Base-by-base conservation (phyloP, 2,113 vertebrate genomes). In the Procapra przewalskii region DNA sequence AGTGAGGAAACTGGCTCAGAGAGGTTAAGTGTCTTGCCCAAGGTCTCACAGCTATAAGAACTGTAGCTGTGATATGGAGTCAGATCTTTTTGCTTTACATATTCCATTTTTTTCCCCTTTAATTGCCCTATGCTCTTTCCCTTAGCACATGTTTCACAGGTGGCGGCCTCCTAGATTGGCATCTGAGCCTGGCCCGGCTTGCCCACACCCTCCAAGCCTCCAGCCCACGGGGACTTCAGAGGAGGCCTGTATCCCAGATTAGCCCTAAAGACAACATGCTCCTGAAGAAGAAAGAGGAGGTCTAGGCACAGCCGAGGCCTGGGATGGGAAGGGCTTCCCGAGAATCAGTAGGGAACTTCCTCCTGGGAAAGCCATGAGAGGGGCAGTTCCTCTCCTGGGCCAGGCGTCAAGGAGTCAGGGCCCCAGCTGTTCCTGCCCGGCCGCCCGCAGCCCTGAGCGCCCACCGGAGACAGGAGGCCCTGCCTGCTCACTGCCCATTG, bases 301-400 rank as follows among this genome's bases (percentile, higher is more conserved):
- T 55, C 43, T 77, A 93, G 97, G 97, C 97, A 33, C 96, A 95
- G 96, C 92, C 21, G 52, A 96, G 96, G 96, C 86, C 96, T 94
- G 97, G 31, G 92, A 91, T 97, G 97, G 98, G 98, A 98, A 98
- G 97, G 98, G 97, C 96, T 98, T 98, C 97, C 97, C 96, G 96
- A 94, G 95, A 96, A 90, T 55, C 98, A 98, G 97, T 97, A 59
- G 97, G 97, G 97, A 92, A 96, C 97, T 98, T 98, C 98, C 98
- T 98, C 96, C 90, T 96, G 98, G 95, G 94, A 95, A 96, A 97
- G 94, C 97, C 97, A 95, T 0, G 84, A 97, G 96, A 92, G n/a
- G 96, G 97, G 82, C 97, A 97, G 97, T 98, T 98, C 97, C 98
- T 97, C 97, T 97, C 79, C 67, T 21, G 64, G 94, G 96, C 97